Evolutionary conservation across 2,113 vertebrate species (phyloP).

Genomic region (Jaculus jaculus): DNA sequence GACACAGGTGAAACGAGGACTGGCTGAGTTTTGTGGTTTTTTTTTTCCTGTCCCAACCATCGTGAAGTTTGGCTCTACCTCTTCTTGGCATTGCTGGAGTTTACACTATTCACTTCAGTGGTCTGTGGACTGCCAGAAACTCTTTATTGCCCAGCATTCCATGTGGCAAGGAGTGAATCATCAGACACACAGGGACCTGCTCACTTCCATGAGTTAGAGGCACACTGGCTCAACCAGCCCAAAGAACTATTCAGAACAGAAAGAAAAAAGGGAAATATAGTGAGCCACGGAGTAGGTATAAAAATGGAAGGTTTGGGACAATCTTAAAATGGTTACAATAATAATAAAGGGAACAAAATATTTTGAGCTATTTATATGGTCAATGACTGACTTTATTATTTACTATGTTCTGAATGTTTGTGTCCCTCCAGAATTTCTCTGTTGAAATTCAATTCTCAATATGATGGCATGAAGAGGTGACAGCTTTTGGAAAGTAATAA

Average conservation of each 20-base stretch:
- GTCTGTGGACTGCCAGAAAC: constrained; percentile 52
- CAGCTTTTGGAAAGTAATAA: background rate
- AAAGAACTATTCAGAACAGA: constrained; percentile 12
- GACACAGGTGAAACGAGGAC: constrained; percentile 74
- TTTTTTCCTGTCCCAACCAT: background rate
- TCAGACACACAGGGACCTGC: constrained; percentile 37
- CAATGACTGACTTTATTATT: background rate
- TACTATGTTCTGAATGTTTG: background rate
- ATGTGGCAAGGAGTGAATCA: constrained; percentile 60
- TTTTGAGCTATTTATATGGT: background rate
- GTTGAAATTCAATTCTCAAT: background rate
- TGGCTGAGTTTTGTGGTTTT: background rate
- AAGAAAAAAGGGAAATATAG: background rate
- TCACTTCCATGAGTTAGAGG: constrained; percentile 55
- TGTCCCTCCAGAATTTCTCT: background rate
- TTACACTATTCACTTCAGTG: constrained; percentile 57
- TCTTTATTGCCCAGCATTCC: constrained; percentile 45
- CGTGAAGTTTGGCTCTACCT: constrained; percentile 37
- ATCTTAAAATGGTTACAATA: background rate
- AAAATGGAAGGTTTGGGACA: constrained; percentile 1
- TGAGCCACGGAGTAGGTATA: background rate
- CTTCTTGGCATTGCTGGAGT: constrained; percentile 52
- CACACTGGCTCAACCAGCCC: constrained; percentile 28
- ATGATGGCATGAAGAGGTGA: background rate
- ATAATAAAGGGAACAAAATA: background rate